Base-by-base conservation (phyloP, 2,113 vertebrate genomes). In the Toxostoma redivivum region DNA sequence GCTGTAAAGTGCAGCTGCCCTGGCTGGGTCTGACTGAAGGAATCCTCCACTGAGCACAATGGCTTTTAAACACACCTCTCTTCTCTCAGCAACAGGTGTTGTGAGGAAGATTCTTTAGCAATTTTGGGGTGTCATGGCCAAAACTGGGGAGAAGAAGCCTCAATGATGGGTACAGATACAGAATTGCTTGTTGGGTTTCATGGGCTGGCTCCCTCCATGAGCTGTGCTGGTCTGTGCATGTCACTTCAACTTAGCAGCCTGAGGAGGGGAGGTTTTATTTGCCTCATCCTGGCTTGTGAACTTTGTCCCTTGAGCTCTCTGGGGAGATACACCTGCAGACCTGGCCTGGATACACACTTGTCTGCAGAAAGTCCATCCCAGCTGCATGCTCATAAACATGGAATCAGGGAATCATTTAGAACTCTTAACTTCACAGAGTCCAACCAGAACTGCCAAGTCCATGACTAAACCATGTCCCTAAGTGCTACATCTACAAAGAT, bases 11-110 rank as follows among this genome's bases (percentile, higher is more conserved):
- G 12, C 57, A 82, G 62, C 65, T 96, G 40, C 25, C 12, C 17
- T 80, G 86, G 33, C 53, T 67, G 84, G 23, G 51, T 74, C 28
- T 64, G 24, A 2, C 18, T 69, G 10, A 25, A 71, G 84, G 51
- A 56, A 33, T 73, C 50, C 35, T 91, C 51, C 56, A 23, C 72
- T 3, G 2, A 31, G 16, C 33, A 22, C 0, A 0, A 18, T 13
- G 38, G 18, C 51, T 86, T 35, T 69, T 42, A 14, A 78, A 37
- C 30, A 51, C 30, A 66, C 25, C 12, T n/a, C n/a, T 92, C 45
- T 21, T 60, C 31, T 83, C 23, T 7, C 21, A 66, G 40, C 12
- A 50, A 4, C 12, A 11, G 2, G 4, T 13, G 8, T 16, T 37
- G 33, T 38, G 38, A 15, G 45, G 37, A n/a, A 73, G 20, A 19